These are phyloP conservation scores for Psittacula derbiana DNA, from an alignment of 2,797 vertebrate species.

Conservation along the genomic window DNA sequence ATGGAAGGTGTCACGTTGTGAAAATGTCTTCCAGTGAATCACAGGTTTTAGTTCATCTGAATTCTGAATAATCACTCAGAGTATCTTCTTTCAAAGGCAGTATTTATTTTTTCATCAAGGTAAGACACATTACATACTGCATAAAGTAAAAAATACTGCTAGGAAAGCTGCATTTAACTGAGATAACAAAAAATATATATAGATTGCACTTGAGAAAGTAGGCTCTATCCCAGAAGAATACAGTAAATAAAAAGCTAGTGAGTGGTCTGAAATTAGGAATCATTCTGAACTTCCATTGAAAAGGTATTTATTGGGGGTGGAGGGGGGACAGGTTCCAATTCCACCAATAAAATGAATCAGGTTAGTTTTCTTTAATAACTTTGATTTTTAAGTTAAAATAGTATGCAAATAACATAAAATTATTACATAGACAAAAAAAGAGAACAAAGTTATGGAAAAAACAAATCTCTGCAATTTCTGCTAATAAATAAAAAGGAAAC, in stretches of 20 bases:
- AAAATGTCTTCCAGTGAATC: not conserved
- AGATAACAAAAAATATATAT: constrained; percentile 46
- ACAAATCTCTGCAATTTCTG: not conserved
- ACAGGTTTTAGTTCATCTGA: not conserved
- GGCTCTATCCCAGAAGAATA: constrained; percentile 40
- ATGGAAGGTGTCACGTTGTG: not conserved
- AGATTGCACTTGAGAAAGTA: constrained; percentile 56
- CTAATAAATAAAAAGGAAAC: constrained; percentile 58
- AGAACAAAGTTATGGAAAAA: not conserved
- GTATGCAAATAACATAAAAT: constrained; percentile 14
- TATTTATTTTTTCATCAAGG: constrained; percentile 74
- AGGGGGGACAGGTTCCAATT: not conserved
- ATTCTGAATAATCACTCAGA: constrained; percentile 36
- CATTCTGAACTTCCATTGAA: constrained; percentile 35
- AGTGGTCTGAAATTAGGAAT: constrained; percentile 17
- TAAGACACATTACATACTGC: constrained; percentile 50
- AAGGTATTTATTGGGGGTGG: constrained; percentile 21
- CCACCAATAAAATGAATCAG: constrained; percentile 6
- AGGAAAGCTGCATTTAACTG: constrained; percentile 56
- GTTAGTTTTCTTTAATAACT: not conserved
- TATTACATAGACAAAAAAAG: constrained; percentile 35
- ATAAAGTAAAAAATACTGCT: constrained; percentile 47
- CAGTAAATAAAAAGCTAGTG: constrained; percentile 24
- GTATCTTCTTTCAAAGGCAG: constrained; percentile 66
- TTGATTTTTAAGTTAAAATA: constrained; percentile 10